Base-by-base conservation (phyloP, 2,888 invertebrate genomes). In the Hoplodrina ambigua region DNA sequence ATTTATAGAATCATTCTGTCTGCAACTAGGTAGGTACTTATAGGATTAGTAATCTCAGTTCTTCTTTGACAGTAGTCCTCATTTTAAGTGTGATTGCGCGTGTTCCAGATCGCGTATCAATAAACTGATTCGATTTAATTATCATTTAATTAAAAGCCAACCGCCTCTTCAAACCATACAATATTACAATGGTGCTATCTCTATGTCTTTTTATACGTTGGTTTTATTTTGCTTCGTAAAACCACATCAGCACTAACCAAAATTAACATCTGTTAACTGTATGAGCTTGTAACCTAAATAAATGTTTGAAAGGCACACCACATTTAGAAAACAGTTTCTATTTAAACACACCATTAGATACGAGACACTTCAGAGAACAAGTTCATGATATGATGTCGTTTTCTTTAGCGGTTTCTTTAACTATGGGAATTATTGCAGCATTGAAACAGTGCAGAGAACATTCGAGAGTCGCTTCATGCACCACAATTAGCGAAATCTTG, bases 401-500 rank as follows among this genome's bases (percentile, higher is more conserved):
- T 78, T 82, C 81, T 86, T 79, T 77, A 71, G 78, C 65, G 72
- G 81, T 82, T 82, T 82, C 81, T 79, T 79, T 88, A 89, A 89
- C 86, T 86, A 87, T 92, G 91, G 89, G 92, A 92, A 91, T 78
- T 71, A 72, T 83, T 83, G 78, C 83, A 86, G 84, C 88, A 88
- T 86, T 86, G 86, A 87, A 78, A 87, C 86, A 83, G 85, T 85
- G 81, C 78, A 78, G 82, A 81, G 87, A 87, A 85, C 79, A 78
- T 81, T 83, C 83, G 85, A 86, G 86, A 87, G 86, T 78, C 78
- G 83, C 78, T 69, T 81, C 78, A 81, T 85, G 84, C 78, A 82
- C 80, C 87, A 86, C 87, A 88, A 88, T 88, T 87, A 88, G 91
- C 89, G 91, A 91, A 91, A 91, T 90, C 90, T 88, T 88, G 87